phyloP scores from a whole-genome alignment of 2,888 invertebrate genomes.

The Drosophila hawaiiensis region DNA sequence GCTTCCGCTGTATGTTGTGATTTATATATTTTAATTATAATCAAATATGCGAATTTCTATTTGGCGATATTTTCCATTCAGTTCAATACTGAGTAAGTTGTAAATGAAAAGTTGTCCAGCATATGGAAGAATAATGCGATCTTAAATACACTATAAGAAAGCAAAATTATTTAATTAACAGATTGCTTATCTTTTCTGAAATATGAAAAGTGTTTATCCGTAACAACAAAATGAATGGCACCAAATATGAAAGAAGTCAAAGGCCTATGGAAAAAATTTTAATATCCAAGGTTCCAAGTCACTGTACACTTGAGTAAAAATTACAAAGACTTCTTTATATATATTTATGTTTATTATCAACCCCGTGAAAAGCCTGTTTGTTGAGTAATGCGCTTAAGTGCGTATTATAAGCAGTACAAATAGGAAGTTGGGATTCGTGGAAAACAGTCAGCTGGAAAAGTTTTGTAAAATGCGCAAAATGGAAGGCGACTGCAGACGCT shows the following conservation, averaged over 20 bases:
- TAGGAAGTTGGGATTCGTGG: neutral
- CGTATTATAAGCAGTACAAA: conserved; percentile 9
- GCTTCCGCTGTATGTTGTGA: neutral
- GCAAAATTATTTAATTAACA: no score
- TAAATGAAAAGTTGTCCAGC: neutral
- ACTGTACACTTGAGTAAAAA: neutral
- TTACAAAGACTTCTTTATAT: neutral
- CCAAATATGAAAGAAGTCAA: neutral
- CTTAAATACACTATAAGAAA: no score
- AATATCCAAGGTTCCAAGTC: neutral
- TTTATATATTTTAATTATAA: conserved; percentile 1
- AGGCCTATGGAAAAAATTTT: neutral
- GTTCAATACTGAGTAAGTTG: neutral
- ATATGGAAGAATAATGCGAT: no score
- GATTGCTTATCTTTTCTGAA: no score
- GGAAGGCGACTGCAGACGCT: conserved; percentile 17
- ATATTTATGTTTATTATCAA: neutral
- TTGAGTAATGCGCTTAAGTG: conserved; percentile 4
- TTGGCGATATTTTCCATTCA: neutral
- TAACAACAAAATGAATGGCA: neutral
- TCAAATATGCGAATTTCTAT: neutral
- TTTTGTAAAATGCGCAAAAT: conserved; percentile 5
- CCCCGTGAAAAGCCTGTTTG: neutral
- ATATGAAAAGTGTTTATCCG: neutral
- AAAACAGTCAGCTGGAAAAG: conserved; percentile 1